These are phyloP conservation scores for Crioceris asparagi DNA, from an alignment of 2,888 invertebrate species.

Conservation along the genomic window DNA sequence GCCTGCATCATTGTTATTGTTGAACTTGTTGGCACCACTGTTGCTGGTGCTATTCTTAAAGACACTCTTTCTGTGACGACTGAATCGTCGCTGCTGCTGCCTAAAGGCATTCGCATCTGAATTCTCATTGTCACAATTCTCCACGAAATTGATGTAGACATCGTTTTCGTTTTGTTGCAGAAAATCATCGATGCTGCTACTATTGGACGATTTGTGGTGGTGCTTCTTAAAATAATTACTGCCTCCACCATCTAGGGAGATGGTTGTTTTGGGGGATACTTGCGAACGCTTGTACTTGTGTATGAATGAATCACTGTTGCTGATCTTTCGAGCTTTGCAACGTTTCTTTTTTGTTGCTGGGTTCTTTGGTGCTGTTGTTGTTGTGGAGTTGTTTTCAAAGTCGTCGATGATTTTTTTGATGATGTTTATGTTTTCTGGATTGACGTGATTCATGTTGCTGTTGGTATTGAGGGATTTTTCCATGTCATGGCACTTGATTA, in stretches of 20 bases:
- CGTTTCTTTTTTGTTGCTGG: constrained; percentile 12
- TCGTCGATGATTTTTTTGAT: constrained; percentile 34
- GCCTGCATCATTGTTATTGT: constrained; percentile 16
- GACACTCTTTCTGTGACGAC: constrained; percentile 16
- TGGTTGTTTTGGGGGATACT: constrained; percentile 25
- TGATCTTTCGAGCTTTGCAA: constrained; percentile 20
- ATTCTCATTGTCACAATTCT: constrained; percentile 28
- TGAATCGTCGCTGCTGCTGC: constrained; percentile 9
- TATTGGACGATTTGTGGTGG: too few species aligned
- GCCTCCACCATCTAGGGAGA: constrained; percentile 23
- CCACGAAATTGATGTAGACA: constrained; percentile 31
- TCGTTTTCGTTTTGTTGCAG: constrained; percentile 27
- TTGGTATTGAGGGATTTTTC: too few species aligned
- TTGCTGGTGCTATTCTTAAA: constrained; percentile 18
- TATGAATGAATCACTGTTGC: constrained; percentile 27
- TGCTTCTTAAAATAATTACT: constrained; percentile 20
- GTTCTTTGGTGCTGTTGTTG: constrained; percentile 5
- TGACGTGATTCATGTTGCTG: constrained; percentile 16
- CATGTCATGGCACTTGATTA: constrained; percentile 16
- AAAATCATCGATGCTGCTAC: constrained; percentile 23
- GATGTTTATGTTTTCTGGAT: constrained; percentile 31
- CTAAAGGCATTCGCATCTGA: constrained; percentile 26
- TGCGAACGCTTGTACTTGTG: constrained; percentile 27
- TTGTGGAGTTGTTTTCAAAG: constrained; percentile 24
- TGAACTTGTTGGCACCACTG: constrained; percentile 10